phyloP scores from a whole-genome alignment of 2,888 invertebrate genomes.

The Drosophila testacea region DNA sequence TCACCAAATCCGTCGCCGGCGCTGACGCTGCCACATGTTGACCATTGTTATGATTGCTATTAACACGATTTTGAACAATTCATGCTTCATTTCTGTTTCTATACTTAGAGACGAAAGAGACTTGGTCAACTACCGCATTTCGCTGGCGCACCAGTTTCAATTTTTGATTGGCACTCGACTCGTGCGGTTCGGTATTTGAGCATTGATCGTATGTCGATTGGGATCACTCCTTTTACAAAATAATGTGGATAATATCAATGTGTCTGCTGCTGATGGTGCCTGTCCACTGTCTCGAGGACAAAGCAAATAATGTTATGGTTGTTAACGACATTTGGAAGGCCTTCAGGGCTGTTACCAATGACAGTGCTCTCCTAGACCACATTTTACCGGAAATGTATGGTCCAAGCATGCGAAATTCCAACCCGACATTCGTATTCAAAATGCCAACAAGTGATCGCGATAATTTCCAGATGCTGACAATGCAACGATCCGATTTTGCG shows the following conservation, averaged over 20 bases:
- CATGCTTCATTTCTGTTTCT: conserved; percentile 47
- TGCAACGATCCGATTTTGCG: conserved; percentile 80
- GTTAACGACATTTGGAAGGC: conserved; percentile 77
- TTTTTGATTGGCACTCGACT: conserved; percentile 64
- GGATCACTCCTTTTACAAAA: conserved; percentile 5
- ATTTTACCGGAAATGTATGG: conserved; percentile 82
- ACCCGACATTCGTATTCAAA: conserved; percentile 79
- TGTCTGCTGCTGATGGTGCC: conserved; percentile 11
- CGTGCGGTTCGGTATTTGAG: conserved; percentile 50
- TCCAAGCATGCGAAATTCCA: conserved; percentile 58
- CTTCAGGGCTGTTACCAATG: conserved; percentile 76
- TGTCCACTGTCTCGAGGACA: conserved; percentile 2
- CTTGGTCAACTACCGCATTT: conserved; percentile 70
- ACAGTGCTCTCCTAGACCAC: conserved; percentile 64
- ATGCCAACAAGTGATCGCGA: conserved; percentile 60
- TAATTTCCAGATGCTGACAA: conserved; percentile 59
- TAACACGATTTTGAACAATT: conserved; percentile 75
- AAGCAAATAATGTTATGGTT: conserved; percentile 48
- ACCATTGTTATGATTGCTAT: conserved; percentile 65
- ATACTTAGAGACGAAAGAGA: conserved; percentile 43
- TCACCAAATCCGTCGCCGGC: conserved; percentile 58
- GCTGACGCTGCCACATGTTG: neutral
- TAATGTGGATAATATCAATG: conserved; percentile 28
- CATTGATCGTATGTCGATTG: conserved; percentile 5
- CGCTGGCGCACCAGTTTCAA: conserved; percentile 64